These are phyloP conservation scores for Sinopyrophorus schimmeli DNA, from an alignment of 2,888 invertebrate genomes.

Conservation along the genomic window DNA sequence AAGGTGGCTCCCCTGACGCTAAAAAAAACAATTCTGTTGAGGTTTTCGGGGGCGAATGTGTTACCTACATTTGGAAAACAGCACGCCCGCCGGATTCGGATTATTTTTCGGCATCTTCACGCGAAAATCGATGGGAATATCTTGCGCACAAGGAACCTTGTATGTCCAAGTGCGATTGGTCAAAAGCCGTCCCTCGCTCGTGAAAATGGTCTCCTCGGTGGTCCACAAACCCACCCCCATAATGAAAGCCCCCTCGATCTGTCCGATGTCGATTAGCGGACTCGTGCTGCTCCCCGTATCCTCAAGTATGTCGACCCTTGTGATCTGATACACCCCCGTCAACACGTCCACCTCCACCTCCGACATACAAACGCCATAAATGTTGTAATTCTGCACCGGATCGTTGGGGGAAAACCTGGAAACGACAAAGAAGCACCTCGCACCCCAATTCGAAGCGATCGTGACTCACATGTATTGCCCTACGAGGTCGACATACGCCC, in stretches of 20 bases:
- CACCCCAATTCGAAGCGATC: too few relatives aligned
- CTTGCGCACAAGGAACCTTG: conserved; percentile 74
- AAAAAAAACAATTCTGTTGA: conserved; percentile 35
- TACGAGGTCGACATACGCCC: conserved; percentile 62
- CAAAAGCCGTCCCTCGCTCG: conserved; percentile 67
- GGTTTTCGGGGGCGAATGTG: conserved; percentile 58
- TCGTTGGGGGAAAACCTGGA: conserved; percentile 2
- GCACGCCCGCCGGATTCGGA: conserved; percentile 66
- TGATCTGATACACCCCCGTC: conserved; percentile 72
- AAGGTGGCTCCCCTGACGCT: conserved; percentile 69
- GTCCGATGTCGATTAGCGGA: conserved; percentile 73
- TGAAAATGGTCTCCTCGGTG: conserved; percentile 68
- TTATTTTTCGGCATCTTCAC: conserved; percentile 68
- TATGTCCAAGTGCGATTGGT: conserved; percentile 82
- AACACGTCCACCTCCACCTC: conserved; percentile 80
- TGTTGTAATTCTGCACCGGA: neutral
- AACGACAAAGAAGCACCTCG: too few relatives aligned
- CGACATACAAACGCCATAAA: conserved; percentile 39
- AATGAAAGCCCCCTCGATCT: conserved; percentile 69
- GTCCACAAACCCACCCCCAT: conserved; percentile 73
- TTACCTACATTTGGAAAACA: conserved; percentile 70
- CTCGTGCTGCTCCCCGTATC: conserved; percentile 74
- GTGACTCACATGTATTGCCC: too few relatives aligned
- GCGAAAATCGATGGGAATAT: conserved; percentile 76
- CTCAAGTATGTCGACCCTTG: conserved; percentile 72